A percentile compares a stretch with the other conserved stretches of the same genome.
These are phyloP conservation scores for Anhinga rufa DNA, from an alignment of 2,113 vertebrate species.

Conservation along the genomic window DNA sequence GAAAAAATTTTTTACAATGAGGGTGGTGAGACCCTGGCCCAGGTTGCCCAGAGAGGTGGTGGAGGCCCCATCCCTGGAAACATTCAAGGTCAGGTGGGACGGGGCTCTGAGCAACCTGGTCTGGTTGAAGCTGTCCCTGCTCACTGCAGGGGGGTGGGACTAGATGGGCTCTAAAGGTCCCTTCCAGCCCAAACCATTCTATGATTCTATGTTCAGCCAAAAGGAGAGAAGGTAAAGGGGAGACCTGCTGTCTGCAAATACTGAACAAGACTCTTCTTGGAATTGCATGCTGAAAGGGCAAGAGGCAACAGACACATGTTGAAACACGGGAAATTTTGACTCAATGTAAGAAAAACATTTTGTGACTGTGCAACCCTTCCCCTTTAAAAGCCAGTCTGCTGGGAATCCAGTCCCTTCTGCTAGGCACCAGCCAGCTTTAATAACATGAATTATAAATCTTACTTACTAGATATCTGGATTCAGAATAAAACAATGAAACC, in stretches of 20 bases:
- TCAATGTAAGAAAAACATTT: not conserved
- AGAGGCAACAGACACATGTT: not conserved
- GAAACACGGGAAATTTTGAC: not conserved
- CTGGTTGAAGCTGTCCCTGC: no score
- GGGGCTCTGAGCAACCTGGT: no score
- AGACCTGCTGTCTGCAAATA: not conserved
- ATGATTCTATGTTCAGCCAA: not conserved
- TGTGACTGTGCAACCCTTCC: not conserved
- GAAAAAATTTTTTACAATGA: no score
- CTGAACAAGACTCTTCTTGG: not conserved
- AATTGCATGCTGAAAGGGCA: not conserved
- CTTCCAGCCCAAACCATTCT: no score
- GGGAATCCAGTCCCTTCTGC: not conserved
- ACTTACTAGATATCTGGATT: not conserved
- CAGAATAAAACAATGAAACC: not conserved
- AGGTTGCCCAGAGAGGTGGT: no score
- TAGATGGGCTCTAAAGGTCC: no score
- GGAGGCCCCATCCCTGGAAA: no score
- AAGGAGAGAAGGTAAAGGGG: not conserved
- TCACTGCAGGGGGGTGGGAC: no score
- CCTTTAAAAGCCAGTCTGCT: not conserved
- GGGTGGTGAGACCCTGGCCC: no score
- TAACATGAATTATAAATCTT: not conserved
- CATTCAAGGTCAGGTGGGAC: no score
- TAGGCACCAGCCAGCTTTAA: not conserved